Conservation (phyloP, 2,113 vertebrate genomes). For the Pluvialis apricaria region DNA sequence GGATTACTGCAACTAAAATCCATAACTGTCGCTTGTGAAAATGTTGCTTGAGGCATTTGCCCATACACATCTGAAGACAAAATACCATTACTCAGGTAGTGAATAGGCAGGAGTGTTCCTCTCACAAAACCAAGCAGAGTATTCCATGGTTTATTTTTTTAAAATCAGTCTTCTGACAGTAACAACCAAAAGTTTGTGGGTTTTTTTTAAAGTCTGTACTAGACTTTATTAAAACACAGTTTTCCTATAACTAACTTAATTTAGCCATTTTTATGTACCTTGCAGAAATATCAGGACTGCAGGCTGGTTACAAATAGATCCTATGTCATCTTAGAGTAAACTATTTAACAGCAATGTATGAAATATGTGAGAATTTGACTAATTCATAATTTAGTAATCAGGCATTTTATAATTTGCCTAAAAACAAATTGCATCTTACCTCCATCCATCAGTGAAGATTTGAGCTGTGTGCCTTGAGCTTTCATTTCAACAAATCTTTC, state of each 20-base stretch:
- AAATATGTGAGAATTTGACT: not conserved
- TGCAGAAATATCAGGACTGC: not conserved
- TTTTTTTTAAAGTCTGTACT: not conserved
- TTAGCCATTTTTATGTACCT: not conserved
- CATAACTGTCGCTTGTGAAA: not conserved
- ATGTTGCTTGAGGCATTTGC: not conserved
- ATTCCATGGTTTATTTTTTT: fast-evolving
- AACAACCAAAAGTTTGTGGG: not conserved
- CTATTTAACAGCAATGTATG: not conserved
- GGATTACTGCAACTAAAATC: not conserved
- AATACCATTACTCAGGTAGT: not conserved
- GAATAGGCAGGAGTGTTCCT: not conserved
- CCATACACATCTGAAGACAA: not conserved
- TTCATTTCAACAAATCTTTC: not conserved
- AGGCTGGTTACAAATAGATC: not conserved
- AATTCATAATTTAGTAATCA: not conserved
- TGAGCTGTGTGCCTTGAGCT: not conserved
- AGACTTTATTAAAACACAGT: not conserved
- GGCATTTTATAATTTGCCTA: not conserved
- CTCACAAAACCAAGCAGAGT: not conserved
- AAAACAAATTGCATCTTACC: not conserved
- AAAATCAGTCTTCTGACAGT: not conserved
- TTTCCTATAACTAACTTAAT: not conserved
- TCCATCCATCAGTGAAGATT: not conserved
- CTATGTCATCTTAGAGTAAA: not conserved